Conservation (phyloP, 2,113 vertebrate genomes). For the Formicarius rufipectus region DNA sequence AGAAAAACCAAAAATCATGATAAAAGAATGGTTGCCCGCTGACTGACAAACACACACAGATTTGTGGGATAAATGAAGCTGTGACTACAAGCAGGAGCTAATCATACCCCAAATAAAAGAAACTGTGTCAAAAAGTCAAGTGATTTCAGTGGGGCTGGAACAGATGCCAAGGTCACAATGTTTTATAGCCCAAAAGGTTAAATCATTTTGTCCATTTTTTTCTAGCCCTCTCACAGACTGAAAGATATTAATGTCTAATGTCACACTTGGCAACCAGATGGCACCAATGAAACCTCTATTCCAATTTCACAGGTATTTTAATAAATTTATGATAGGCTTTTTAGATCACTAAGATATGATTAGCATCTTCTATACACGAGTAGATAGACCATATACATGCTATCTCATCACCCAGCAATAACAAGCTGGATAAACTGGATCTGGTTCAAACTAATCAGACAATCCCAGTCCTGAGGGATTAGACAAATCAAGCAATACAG, state of each 20-base stretch:
- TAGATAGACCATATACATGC: background rate
- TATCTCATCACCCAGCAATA: background rate
- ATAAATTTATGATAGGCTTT: background rate
- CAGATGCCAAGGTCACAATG: background rate
- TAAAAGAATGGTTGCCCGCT: background rate
- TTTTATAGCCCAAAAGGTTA: background rate
- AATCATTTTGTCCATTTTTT: background rate
- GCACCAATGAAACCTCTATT: background rate
- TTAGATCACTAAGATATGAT: background rate
- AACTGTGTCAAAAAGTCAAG: background rate
- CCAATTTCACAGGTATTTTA: background rate
- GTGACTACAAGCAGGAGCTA: background rate
- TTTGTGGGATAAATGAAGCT: background rate
- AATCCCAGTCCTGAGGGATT: background rate
- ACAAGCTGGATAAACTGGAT: background rate
- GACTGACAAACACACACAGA: background rate
- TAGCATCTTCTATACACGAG: background rate
- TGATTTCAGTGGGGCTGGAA: background rate
- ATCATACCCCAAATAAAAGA: background rate
- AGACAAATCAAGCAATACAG: background rate
- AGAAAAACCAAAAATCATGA: background rate
- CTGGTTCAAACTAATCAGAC: background rate
- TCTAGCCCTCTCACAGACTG: background rate
- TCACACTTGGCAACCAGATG: background rate
- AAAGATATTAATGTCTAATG: background rate